A percentile compares a stretch with the other conserved stretches of the same genome.
Evolutionary conservation across 2,797 vertebrate genomes (phyloP).

Genomic region (Chelmon rostratus): DNA sequence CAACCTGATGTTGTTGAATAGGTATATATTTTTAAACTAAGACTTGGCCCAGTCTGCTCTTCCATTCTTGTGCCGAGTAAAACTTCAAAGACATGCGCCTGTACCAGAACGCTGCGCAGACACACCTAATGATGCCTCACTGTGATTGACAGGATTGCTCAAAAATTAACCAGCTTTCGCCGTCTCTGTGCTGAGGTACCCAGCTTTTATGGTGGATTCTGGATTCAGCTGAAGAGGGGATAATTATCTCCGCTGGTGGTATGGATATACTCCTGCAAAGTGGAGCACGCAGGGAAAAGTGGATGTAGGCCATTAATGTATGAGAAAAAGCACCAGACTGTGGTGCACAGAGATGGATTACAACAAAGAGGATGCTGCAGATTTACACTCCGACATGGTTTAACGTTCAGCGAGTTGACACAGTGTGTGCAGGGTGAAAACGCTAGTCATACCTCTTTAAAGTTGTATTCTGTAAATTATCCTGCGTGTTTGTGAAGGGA

Average conservation of each 20-base stretch:
- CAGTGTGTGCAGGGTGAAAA: not conserved
- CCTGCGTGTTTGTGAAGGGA: constrained; percentile 3
- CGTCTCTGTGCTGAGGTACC: constrained; percentile 3
- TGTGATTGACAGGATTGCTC: constrained; percentile 54
- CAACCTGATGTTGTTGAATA: constrained; percentile 14
- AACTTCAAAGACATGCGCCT: constrained; percentile 45
- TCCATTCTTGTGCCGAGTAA: constrained; percentile 14
- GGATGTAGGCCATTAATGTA: constrained; percentile 28
- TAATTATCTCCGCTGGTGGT: constrained; percentile 58
- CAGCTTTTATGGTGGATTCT: constrained; percentile 36
- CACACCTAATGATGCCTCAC: constrained; percentile 40
- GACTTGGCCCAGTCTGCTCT: not conserved
- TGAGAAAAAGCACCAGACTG: constrained; percentile 16
- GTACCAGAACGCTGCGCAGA: constrained; percentile 34
- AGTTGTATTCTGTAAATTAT: not conserved
- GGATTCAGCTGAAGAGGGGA: constrained; percentile 33
- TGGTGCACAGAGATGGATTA: not conserved
- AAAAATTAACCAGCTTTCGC: constrained; percentile 36
- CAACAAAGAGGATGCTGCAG: constrained; percentile 2
- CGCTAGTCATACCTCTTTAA: constrained; percentile 18
- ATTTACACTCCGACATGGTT: constrained; percentile 11
- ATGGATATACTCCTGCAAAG: constrained; percentile 46
- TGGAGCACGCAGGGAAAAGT: constrained; percentile 23
- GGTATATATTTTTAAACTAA: constrained; percentile 3
- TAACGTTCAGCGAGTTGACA: constrained; percentile 1